Conservation (phyloP, 2,888 invertebrate genomes). For the Hetaerina titia region DNA sequence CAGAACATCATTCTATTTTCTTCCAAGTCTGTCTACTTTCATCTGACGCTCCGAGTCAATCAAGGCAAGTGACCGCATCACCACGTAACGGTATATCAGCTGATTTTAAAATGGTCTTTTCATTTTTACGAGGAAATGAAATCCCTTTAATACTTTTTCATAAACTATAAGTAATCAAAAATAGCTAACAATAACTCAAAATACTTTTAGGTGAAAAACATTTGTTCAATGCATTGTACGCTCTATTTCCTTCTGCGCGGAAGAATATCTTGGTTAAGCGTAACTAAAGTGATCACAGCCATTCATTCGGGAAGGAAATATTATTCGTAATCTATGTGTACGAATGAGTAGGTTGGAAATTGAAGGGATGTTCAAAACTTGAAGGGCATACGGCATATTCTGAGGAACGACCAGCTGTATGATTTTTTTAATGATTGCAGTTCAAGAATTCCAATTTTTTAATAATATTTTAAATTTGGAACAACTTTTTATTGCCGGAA, state of each 20-base stretch:
- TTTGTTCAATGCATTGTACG: neutral
- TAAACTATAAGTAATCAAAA: neutral
- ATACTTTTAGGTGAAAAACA: neutral
- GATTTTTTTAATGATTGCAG: neutral
- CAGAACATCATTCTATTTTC: conserved; percentile 62
- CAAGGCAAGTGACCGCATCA: conserved; percentile 71
- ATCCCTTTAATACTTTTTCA: neutral
- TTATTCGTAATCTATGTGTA: neutral
- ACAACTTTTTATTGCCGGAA: neutral
- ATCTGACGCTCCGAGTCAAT: conserved; percentile 76
- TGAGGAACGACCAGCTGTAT: neutral
- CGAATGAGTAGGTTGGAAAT: neutral
- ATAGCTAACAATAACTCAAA: neutral
- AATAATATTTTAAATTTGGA: neutral
- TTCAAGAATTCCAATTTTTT: neutral
- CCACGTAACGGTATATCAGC: conserved; percentile 70
- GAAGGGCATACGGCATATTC: neutral
- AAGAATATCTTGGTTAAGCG: conserved; percentile 21
- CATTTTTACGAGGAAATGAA: neutral
- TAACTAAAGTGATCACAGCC: conserved; percentile 46
- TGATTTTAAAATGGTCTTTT: conserved; percentile 69
- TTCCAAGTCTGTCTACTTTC: conserved; percentile 48
- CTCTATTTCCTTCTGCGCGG: conserved; percentile 45
- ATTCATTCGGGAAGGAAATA: neutral
- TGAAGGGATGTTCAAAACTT: neutral